A percentile compares a stretch with the other conserved stretches of the same genome.
These are phyloP conservation scores for Enteromius paludinosus DNA, from an alignment of 2,797 vertebrate genomes.

Conservation along the genomic window DNA sequence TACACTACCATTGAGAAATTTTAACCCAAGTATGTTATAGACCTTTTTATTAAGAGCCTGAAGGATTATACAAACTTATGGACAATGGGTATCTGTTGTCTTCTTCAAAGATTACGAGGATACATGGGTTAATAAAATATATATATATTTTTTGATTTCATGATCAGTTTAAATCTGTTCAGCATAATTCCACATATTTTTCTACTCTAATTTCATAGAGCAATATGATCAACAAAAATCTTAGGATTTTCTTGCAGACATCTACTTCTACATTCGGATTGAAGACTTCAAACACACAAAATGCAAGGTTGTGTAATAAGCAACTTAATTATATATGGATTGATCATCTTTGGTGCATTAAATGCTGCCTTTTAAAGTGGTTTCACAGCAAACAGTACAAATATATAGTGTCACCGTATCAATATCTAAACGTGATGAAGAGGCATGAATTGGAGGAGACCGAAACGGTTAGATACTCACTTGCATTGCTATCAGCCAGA, in stretches of 20 bases:
- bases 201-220: neutral
- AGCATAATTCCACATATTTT: neutral
- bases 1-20: neutral
- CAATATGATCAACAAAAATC: neutral
- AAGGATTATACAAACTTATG: neutral
- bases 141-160: neutral
- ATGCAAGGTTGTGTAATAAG: neutral
- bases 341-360: neutral
- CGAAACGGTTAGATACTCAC: conserved; percentile 78
- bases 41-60: neutral
- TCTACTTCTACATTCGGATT: neutral
- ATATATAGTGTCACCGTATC: neutral
- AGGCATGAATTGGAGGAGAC: neutral
- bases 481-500: conserved; percentile 92
- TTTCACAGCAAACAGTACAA: neutral
- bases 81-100: neutral
- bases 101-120: neutral
- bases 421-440: neutral
- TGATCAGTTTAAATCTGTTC: neutral
- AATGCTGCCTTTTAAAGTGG: neutral
- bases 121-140: neutral
- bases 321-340: neutral
- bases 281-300: neutral
- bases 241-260: neutral
- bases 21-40: neutral